phyloP scores from a whole-genome alignment of 2,113 vertebrate genomes.

The Pelvicachromis taeniatus region DNA sequence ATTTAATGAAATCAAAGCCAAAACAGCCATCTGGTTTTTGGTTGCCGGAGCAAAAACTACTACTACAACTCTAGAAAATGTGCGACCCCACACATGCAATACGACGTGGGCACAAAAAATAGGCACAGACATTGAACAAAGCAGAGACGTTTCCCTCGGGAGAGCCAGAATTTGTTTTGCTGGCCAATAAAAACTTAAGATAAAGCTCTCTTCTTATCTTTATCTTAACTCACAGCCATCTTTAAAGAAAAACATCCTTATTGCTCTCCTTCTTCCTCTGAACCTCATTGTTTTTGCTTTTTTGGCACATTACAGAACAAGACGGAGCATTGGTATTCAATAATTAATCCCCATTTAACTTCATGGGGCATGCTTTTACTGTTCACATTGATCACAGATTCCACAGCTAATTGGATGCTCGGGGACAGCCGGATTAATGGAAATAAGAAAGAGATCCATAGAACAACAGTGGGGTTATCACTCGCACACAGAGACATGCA shows the following conservation, averaged over 20 bases:
- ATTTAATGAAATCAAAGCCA: background rate
- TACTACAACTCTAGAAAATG: background rate
- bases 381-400: slow-evolving; percentile 49
- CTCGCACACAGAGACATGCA: background rate
- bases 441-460: background rate
- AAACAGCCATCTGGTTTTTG: background rate
- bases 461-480: background rate
- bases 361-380: slow-evolving; percentile 37
- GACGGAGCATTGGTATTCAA: slow-evolving; percentile 33
- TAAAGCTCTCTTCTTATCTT: slow-evolving; percentile 9
- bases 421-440: slow-evolving; percentile 31
- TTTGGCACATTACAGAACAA: slow-evolving; percentile 37
- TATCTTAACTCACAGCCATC: slow-evolving; percentile 37
- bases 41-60: background rate
- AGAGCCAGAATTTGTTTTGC: background rate
- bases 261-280: background rate
- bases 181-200: background rate
- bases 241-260: slow-evolving; percentile 32
- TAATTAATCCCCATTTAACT: slow-evolving; percentile 60
- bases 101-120: background rate
- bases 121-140: background rate
- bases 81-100: background rate
- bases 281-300: slow-evolving; percentile 43
- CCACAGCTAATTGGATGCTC: slow-evolving; percentile 48
- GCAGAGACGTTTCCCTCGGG: background rate